Conservation (phyloP, 2,113 vertebrate genomes). For the Cyphomyrus discorhynchus region DNA sequence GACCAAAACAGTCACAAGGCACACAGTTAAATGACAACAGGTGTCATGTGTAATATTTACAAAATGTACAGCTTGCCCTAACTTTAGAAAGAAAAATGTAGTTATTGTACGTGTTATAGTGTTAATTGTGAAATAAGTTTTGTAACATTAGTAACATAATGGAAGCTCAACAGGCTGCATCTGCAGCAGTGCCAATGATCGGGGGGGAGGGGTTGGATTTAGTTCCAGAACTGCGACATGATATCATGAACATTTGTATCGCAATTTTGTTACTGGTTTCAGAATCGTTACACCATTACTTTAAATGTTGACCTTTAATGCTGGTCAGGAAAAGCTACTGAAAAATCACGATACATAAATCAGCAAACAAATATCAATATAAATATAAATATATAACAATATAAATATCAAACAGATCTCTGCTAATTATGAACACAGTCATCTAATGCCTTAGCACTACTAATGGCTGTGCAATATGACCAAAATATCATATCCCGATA, state of each 20-base stretch:
- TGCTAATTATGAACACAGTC: no score
- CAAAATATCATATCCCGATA: no score
- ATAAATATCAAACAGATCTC: no score
- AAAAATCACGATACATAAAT: no score
- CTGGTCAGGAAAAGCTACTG: no score
- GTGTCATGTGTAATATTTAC: neutral
- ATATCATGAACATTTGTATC: neutral
- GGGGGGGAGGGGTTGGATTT: neutral
- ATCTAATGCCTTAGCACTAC: no score
- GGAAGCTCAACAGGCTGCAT: neutral
- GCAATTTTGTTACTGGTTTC: no score
- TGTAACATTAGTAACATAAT: neutral
- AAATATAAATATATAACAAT: no score
- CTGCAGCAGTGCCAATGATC: neutral
- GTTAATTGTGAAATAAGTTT: neutral
- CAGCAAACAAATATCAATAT: no score
- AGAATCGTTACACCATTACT: no score
- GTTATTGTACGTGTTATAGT: neutral
- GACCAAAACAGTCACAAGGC: neutral
- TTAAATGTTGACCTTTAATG: no score
- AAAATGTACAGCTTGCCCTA: neutral
- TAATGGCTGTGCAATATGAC: no score
- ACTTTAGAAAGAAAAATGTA: neutral
- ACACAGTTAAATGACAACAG: neutral
- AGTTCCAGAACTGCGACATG: neutral